Percentiles rank a stretch among this genome's conserved stretches.
These are phyloP conservation scores for Bungarus multicinctus DNA, from an alignment of 2,113 vertebrate genomes.

Conservation along the genomic window DNA sequence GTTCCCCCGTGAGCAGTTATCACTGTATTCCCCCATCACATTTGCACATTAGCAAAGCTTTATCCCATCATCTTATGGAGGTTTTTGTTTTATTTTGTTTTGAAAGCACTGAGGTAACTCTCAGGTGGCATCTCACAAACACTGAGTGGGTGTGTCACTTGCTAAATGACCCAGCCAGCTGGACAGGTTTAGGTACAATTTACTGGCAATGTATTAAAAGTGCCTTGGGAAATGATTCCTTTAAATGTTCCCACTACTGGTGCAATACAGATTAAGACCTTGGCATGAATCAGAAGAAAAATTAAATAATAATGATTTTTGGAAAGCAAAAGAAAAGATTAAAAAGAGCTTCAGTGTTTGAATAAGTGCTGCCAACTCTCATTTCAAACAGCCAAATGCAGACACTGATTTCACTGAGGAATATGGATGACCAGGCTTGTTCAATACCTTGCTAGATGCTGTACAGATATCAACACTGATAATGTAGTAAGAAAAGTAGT, in stretches of 20 bases:
- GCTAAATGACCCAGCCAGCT: slow-evolving; percentile 69
- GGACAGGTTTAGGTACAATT: slow-evolving; percentile 71
- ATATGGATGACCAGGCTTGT: rapidly evolving
- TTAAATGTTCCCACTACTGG: slow-evolving; percentile 67
- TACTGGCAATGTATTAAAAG: slow-evolving; percentile 71
- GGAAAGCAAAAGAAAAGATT: not conserved
- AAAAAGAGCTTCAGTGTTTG: slow-evolving; percentile 43
- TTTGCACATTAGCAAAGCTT: slow-evolving; percentile 79
- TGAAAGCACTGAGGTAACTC: slow-evolving; percentile 68
- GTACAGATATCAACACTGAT: no score
- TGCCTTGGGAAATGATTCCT: slow-evolving; percentile 77
- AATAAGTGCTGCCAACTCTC: slow-evolving; percentile 44
- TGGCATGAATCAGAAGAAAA: slow-evolving; percentile 61
- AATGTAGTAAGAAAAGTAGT: not conserved
- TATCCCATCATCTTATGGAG: slow-evolving; percentile 62
- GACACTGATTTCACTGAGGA: not conserved
- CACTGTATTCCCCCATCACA: slow-evolving; percentile 71
- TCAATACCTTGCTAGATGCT: rapidly evolving
- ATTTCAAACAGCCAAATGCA: slow-evolving; percentile 43
- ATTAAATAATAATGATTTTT: slow-evolving; percentile 65
- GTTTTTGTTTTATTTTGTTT: slow-evolving; percentile 47
- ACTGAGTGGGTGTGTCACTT: slow-evolving; percentile 69
- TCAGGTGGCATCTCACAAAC: slow-evolving; percentile 63
- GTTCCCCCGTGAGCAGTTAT: slow-evolving; percentile 74
- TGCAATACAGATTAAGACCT: slow-evolving; percentile 69